These are phyloP conservation scores for Syngnathus acus DNA, from an alignment of 2,797 vertebrate genomes.

Conservation along the genomic window DNA sequence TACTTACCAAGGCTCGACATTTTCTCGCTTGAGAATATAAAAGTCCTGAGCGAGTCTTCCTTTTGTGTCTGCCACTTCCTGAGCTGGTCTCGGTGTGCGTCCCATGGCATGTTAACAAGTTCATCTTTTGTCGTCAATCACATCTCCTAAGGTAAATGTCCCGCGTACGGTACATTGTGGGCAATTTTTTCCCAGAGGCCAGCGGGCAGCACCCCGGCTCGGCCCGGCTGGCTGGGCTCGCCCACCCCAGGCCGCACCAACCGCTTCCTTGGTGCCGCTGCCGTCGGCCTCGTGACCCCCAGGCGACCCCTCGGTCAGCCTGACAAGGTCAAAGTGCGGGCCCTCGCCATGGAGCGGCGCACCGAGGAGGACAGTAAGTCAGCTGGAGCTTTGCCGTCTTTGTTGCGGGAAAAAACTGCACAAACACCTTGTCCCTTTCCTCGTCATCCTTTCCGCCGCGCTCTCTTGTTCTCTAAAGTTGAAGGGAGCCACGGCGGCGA, in stretches of 20 bases:
- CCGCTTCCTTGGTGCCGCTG: slow-evolving; percentile 90
- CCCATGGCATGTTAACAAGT: too few species aligned
- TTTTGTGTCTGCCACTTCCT: too few species aligned
- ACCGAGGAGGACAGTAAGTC: slow-evolving; percentile 92
- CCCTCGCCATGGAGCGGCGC: slow-evolving; percentile 83
- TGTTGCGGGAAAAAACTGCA: too few species aligned
- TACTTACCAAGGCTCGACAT: too few species aligned
- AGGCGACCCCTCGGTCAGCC: slow-evolving; percentile 78
- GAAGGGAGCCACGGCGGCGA: slow-evolving; percentile 89
- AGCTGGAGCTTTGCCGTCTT: too few species aligned
- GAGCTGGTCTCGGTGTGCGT: too few species aligned
- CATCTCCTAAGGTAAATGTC: too few species aligned
- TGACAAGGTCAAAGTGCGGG: slow-evolving; percentile 92
- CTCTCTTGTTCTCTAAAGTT: slow-evolving; percentile 64
- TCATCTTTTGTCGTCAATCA: too few species aligned
- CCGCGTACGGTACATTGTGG: too few species aligned
- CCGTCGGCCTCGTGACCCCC: slow-evolving; percentile 92
- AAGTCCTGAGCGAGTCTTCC: too few species aligned
- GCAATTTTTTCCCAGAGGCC: slow-evolving; percentile 68
- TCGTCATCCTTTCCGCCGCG: neutral
- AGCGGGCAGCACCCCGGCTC: slow-evolving; percentile 80
- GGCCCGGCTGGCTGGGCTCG: slow-evolving; percentile 93
- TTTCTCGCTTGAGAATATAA: too few species aligned
- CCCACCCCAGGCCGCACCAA: slow-evolving; percentile 92
- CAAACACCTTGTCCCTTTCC: neutral